Conservation (phyloP, 2,113 vertebrate genomes). For the zebrafish (Danio rerio) region GRCz12tu NC_133177.1:26218501-26219000, state of each 20-base stretch:
- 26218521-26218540: too few relatives aligned
- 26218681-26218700: too few relatives aligned
- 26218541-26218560: too few relatives aligned
- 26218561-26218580: too few relatives aligned
- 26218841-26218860: slow-evolving; percentile 79
- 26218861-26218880: slow-evolving; percentile 90
- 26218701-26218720: too few relatives aligned
- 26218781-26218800: slow-evolving; percentile 79
- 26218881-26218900: slow-evolving; percentile 95
- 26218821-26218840: slow-evolving; percentile 83
- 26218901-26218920: slow-evolving; percentile 84
- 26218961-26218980: too few relatives aligned
- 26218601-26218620: too few relatives aligned
- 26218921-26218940: background rate
- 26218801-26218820: slow-evolving; percentile 81
- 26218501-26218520: too few relatives aligned
- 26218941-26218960: background rate
- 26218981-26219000: slow-evolving; percentile 56
- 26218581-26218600: too few relatives aligned
- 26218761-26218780: slow-evolving; percentile 80
- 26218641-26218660: too few relatives aligned
- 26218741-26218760: slow-evolving; percentile 74
- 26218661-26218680: too few relatives aligned
- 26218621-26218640: too few relatives aligned
- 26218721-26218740: background rate